phyloP scores from a whole-genome alignment of 2,797 vertebrate species.

The Tokudaia muenninki region DNA sequence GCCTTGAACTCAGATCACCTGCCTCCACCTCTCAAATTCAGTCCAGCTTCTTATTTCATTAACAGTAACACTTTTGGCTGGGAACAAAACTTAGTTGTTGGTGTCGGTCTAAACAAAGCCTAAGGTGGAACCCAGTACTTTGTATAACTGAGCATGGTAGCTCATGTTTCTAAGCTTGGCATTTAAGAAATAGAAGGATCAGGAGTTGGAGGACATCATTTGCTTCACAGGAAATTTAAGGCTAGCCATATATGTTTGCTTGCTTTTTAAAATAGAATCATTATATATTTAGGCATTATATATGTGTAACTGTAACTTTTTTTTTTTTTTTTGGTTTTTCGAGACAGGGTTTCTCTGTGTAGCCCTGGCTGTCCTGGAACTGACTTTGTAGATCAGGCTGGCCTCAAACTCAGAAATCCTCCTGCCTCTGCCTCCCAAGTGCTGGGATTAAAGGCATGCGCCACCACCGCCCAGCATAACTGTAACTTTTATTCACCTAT shows the following conservation, averaged over 20 bases:
- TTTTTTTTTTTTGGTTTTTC: too few species aligned
- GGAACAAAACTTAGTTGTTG: not conserved
- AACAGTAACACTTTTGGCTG: not conserved
- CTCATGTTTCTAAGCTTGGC: not conserved
- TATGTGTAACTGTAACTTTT: too few species aligned
- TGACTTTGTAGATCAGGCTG: too few species aligned
- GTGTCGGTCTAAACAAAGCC: not conserved
- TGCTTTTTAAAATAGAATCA: not conserved
- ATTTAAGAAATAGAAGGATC: not conserved
- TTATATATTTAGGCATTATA: too few species aligned
- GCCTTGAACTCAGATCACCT: not conserved
- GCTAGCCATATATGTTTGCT: not conserved
- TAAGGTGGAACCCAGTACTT: not conserved
- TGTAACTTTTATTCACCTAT: too few species aligned
- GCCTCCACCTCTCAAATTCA: not conserved
- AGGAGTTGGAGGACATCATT: not conserved
- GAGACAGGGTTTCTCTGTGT: too few species aligned
- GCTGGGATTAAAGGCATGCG: too few species aligned
- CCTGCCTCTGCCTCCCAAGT: too few species aligned
- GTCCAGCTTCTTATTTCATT: not conserved
- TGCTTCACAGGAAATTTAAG: not conserved
- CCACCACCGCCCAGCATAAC: too few species aligned
- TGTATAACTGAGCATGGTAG: too few species aligned
- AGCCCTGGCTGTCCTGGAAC: too few species aligned
- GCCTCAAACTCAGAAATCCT: too few species aligned